Conservation (phyloP, 1,140 invertebrate species). For the Macrobrachium rosenbergii region DNA sequence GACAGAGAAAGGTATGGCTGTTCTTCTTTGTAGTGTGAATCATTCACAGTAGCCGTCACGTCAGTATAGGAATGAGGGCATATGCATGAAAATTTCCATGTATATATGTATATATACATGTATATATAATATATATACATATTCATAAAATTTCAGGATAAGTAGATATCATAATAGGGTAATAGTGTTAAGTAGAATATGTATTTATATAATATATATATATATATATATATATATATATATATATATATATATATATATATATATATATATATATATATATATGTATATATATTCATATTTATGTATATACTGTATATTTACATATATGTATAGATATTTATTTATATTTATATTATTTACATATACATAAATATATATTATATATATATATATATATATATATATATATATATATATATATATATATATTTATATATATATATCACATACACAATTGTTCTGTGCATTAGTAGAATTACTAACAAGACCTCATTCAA, state of each 20-base stretch:
- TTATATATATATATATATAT: constrained; percentile 3
- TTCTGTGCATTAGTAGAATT: too few species aligned
- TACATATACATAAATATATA: not conserved
- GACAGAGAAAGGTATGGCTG: constrained; percentile 20
- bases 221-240: not conserved
- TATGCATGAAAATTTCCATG: not conserved
- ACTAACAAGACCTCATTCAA: too few species aligned
- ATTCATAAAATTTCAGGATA: not conserved
- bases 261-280: constrained; percentile 20
- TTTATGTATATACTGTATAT: not conserved
- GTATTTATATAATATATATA: not conserved
- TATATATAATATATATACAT: constrained; percentile 41
- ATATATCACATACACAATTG: too few species aligned
- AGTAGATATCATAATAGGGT: not conserved
- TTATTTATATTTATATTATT: not conserved
- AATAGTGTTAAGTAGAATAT: not conserved
- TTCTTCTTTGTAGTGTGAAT: too few species aligned
- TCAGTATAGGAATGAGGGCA: too few species aligned
- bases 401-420: constrained; percentile 18
- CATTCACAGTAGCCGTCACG: too few species aligned
- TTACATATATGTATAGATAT: not conserved
- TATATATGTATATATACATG: constrained; percentile 40
- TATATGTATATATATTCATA: not conserved
- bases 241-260: not conserved
- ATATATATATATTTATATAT: constrained; percentile 7